Base-by-base conservation (phyloP, 2,113 vertebrate species). In the Solenodon paradoxus region DNA sequence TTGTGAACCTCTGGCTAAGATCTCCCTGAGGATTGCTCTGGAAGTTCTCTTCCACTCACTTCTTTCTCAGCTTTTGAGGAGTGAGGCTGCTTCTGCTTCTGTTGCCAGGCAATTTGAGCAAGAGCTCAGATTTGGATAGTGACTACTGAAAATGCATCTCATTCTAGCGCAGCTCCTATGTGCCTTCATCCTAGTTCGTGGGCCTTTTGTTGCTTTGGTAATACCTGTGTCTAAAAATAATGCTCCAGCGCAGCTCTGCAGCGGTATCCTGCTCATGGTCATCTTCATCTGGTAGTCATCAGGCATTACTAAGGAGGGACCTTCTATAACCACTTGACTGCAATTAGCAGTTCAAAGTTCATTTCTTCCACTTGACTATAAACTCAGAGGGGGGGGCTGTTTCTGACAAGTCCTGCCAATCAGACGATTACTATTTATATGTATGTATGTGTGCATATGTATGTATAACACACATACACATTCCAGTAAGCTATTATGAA, bases 11-110 rank as follows among this genome's bases (percentile, higher is more conserved):
- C 82, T 78, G 82, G 79, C 26, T 45, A 79, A 40, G 80, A 94
- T 95, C 95, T 80, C 82, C 59, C 64, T 59, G 15, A 17, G 51
- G 26, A 71, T 71, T 85, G 92, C 92, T 88, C 93, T 51, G 42
- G 45, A 90, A 42, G 38, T 28, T 10, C 22, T 80, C 77, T 61
- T 53, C 42, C 42, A 45, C n/a, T 91, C 78, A n/a, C 53, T 88
- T 94, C 83, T 93, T 97, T 88, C 82, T 88, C 71, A 95, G 92
- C 47, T 95, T 96, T 81, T 80, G 32, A 91, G 45, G 90, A 93
- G 64, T 71, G 47, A 84, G 53, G 77, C 59, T 28, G 45, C 69
- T 91, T 93, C 32, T 81, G 22, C n/a, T n/a, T n/a, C 45, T 61
- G 78, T 94, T 91, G 94, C 88, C 81, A 92, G 59, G 86, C 77